Evolutionary conservation across 92 coral and sea anemone genomes (phyloP), one percentile per base, ranked within the genome.

Genomic region (Zoanthus sansibaricus): DNA sequence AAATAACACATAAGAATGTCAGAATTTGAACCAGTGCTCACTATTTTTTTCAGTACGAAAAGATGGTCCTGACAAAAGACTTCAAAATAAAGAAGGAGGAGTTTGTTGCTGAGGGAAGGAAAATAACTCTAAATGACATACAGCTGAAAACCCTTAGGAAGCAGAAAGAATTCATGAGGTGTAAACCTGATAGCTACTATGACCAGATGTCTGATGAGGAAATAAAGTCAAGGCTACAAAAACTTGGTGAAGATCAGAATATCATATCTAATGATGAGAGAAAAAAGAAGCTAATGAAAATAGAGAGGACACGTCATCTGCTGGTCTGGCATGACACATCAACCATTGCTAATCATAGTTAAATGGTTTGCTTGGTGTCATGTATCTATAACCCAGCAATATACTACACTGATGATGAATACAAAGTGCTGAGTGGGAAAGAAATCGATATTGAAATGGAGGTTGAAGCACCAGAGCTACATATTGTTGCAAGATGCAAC

Each of bases 91-190:
- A 1, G 4, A 37, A 37, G 42, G 42, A 37, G 42, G 42, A 37
- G 42, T 37, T 58, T n/a, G 2, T 58, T 0, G 67, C 67, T 58
- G 89, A 88, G 46, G 91, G 88, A 0, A 70, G 91, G 72, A 88
- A 88, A 52, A 45, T 56, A 52, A 88, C 91, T 6, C 58, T 83
- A 9, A 55, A 7, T 25, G 61, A 56, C 16, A 83, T 88, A 18
- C 55, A 88, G 20, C 20, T 72, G n/a, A 74, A 82, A 10, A 42
- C 66, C 64, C 80, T 88, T 3, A 49, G 30, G 62, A 51, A 82
- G 31, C 89, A 88, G 20, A 58, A 46, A 7, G 33, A n/a, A 13
- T 88, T 71, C 69, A 31, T 83, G 3, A 69, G 91, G 83, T 44
- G 59, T 15, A n/a, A 72, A 9, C 21, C 33, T 7, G 59, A 83